These are phyloP conservation scores for Trididemnum nubilum DNA, from an alignment of 23 tunicate genomes.

Conservation along the genomic window DNA sequence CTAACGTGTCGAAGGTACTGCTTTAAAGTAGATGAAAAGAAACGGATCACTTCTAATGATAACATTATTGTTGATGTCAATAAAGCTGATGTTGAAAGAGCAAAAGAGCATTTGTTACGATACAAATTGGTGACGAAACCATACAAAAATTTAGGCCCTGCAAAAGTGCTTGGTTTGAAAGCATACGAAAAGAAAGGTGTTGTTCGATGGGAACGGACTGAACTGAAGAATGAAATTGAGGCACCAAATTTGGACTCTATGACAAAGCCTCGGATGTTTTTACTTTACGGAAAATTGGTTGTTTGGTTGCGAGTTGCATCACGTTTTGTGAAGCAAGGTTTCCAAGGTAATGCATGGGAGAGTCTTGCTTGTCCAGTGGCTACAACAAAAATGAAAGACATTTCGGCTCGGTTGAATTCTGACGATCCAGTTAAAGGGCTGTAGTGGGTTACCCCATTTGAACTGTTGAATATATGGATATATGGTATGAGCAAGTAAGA, in stretches of 20 bases:
- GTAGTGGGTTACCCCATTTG: not conserved
- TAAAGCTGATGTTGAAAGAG: not conserved
- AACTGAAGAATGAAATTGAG: not conserved
- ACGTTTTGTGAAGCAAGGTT: not conserved
- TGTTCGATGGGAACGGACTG: not conserved
- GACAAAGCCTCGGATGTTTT: conserved; percentile 6
- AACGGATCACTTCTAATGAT: not conserved
- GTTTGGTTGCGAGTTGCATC: not conserved
- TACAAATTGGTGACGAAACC: not conserved
- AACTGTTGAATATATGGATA: too few relatives aligned
- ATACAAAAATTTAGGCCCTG: not conserved
- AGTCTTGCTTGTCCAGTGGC: not conserved
- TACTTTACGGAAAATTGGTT: conserved; percentile 1
- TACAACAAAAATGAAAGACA: not conserved
- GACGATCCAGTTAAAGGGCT: not conserved
- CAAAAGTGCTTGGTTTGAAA: conserved; percentile 14
- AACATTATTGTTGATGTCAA: not conserved
- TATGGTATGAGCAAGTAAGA: too few relatives aligned
- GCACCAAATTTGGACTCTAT: not conserved
- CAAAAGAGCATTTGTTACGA: not conserved
- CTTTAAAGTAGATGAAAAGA: not conserved
- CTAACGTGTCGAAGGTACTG: not conserved
- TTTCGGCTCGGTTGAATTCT: not conserved
- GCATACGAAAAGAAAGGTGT: not conserved
- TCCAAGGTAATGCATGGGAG: not conserved